Conservation (phyloP, 2,797 vertebrate genomes). For the Notamacropus eugenii region DNA sequence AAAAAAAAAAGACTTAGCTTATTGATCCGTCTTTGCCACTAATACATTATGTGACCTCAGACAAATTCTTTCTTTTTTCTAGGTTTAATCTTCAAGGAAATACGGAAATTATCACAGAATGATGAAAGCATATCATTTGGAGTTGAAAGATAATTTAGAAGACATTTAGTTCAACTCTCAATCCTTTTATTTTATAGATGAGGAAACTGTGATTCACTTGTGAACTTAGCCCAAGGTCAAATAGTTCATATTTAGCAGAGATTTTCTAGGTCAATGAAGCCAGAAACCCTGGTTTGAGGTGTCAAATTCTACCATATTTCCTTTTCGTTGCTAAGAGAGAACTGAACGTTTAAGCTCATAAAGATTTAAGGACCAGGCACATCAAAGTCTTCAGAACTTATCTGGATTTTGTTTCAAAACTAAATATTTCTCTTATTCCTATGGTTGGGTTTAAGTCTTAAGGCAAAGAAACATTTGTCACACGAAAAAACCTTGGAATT, state of each 20-base stretch:
- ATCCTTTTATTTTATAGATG: not conserved
- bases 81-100: not conserved
- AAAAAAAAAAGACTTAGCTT: not conserved
- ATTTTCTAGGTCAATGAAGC: not conserved
- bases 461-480: not conserved
- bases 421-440: not conserved
- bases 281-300: not conserved
- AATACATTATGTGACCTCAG: not conserved
- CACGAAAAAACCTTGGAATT: too few relatives aligned
- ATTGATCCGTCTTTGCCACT: not conserved
- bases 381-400: not conserved
- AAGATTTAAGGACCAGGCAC: not conserved
- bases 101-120: not conserved
- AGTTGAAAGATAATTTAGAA: not conserved
- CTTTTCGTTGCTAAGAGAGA: not conserved
- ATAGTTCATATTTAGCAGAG: not conserved
- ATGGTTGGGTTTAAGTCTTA: not conserved
- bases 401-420: not conserved
- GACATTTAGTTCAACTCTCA: not conserved
- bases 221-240: not conserved
- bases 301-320: not conserved
- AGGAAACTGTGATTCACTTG: not conserved
- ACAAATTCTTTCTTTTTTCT: not conserved
- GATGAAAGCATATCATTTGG: not conserved
- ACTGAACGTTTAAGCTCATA: not conserved